A percentile compares a stretch with the other conserved stretches of the same genome.
These are phyloP conservation scores for Spheniscus mendiculus DNA, from an alignment of 2,113 vertebrate species.

Conservation along the genomic window DNA sequence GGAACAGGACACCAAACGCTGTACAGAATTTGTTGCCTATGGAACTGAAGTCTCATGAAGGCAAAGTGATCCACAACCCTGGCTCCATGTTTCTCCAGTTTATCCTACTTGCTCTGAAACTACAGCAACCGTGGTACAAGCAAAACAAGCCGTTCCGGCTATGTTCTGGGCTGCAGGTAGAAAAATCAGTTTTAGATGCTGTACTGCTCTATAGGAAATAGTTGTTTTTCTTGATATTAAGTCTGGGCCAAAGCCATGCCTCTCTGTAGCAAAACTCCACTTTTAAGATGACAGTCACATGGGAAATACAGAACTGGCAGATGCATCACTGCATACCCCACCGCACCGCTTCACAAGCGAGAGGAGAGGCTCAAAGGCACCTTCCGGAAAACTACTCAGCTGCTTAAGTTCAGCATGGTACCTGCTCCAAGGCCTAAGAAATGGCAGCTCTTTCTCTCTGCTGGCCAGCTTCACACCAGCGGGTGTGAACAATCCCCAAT, in stretches of 20 bases:
- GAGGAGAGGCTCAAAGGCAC: background rate
- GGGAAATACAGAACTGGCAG: background rate
- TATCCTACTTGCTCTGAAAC: background rate
- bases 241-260: background rate
- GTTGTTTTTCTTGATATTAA: background rate
- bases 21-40: background rate
- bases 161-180: background rate
- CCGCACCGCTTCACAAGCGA: background rate
- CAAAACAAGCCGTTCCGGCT: background rate
- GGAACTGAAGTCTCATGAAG: background rate
- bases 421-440: background rate
- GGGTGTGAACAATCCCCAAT: background rate
- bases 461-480: background rate
- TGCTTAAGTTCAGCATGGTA: background rate
- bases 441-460: background rate
- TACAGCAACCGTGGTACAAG: background rate
- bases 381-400: background rate
- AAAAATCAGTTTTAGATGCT: background rate
- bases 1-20: background rate
- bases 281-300: background rate
- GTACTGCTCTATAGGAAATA: background rate
- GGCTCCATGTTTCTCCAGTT: background rate
- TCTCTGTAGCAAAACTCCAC: background rate
- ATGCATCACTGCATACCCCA: accelerated
- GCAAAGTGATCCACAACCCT: background rate